These are phyloP conservation scores for Myathropa florea DNA, from an alignment of 2,888 invertebrate species.

Conservation along the genomic window DNA sequence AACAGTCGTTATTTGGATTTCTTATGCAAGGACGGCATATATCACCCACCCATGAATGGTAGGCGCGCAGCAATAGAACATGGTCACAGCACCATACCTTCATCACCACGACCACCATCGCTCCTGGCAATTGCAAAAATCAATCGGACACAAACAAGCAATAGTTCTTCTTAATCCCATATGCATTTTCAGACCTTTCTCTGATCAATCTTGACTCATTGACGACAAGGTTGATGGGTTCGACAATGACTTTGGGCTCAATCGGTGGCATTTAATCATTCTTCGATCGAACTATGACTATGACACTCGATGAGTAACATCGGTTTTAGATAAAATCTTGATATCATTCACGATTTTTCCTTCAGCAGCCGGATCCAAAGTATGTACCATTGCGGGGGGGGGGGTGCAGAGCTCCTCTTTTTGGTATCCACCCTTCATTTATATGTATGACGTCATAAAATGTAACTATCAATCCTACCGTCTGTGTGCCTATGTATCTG, in stretches of 20 bases:
- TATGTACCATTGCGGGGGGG: background rate
- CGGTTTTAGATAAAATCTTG: background rate
- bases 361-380: constrained; percentile 4
- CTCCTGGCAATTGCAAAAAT: background rate
- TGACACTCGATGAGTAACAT: background rate
- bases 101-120: background rate
- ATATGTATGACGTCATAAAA: constrained; percentile 61
- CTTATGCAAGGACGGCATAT: background rate
- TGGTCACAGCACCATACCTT: background rate
- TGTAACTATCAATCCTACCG: constrained; percentile 28
- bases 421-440: constrained; percentile 52
- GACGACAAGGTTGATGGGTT: constrained; percentile 1
- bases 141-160: constrained; percentile 11
- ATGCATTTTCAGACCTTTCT: background rate
- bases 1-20: background rate
- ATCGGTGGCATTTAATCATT: background rate
- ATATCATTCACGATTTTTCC: background rate
- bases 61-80: constrained; percentile 16
- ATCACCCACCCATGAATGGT: background rate
- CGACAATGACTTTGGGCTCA: background rate
- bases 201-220: background rate
- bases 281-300: background rate
- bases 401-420: background rate
- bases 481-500: constrained; percentile 14
- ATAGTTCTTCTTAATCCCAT: background rate